phyloP scores from a whole-genome alignment of 2,797 vertebrate genomes.

The Pangasius djambal region DNA sequence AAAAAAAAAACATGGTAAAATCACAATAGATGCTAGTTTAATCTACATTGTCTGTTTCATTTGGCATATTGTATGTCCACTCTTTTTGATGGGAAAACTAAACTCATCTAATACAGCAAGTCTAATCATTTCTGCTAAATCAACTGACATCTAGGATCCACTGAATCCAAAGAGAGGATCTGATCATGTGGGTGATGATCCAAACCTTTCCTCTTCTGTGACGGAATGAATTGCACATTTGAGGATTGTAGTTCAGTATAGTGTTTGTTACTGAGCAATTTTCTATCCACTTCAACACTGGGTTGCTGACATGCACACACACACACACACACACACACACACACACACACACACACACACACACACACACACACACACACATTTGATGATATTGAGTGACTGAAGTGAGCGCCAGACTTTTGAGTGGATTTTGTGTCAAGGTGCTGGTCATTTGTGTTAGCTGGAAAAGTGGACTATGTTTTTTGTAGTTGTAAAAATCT shows the following conservation, averaged over 20 bases:
- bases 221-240: neutral
- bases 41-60: neutral
- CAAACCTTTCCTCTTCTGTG: neutral
- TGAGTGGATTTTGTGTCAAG: constrained; percentile 1
- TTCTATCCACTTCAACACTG: neutral
- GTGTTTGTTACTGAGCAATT: neutral
- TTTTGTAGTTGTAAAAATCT: constrained; percentile 2
- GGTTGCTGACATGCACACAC: neutral
- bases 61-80: neutral
- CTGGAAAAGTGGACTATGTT: neutral
- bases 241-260: neutral
- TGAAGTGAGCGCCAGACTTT: neutral
- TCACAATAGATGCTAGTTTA: too few relatives aligned
- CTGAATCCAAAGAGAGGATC: neutral
- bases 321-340: constrained; percentile 1
- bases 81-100: neutral
- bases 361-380: constrained; percentile 1
- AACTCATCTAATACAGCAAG: neutral
- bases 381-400: constrained; percentile 9
- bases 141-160: neutral
- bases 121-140: neutral
- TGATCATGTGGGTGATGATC: neutral
- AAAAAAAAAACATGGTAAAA: too few relatives aligned
- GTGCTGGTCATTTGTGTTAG: neutral
- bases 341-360: constrained; percentile 8